A percentile compares a stretch with the other conserved stretches of the same genome.
These are phyloP conservation scores for Drosophila simulans DNA, from an alignment of 1,140 invertebrate species.

Conservation along the genomic window DNA sequence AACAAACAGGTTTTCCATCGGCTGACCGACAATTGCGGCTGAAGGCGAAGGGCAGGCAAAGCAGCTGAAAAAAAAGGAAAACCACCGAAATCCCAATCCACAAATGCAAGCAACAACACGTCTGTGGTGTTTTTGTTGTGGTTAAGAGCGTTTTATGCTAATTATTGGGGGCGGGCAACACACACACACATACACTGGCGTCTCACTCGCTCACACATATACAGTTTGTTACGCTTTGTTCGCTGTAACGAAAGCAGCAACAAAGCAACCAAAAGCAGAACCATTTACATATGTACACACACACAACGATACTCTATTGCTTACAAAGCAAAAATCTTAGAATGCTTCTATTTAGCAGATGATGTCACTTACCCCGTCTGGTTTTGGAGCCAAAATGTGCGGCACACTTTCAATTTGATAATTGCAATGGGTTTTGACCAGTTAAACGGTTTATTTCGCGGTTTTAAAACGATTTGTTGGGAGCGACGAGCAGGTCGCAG, in stretches of 20 bases:
- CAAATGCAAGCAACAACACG: slow-evolving; percentile 57
- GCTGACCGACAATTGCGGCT: slow-evolving; percentile 67
- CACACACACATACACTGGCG: slow-evolving; percentile 17
- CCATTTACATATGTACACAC: slow-evolving; percentile 8
- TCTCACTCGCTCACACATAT: slow-evolving; percentile 6
- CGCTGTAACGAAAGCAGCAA: slow-evolving; percentile 43
- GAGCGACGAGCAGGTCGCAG: slow-evolving; percentile 62
- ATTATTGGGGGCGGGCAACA: slow-evolving; percentile 56
- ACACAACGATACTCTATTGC: slow-evolving; percentile 11
- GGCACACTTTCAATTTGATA: slow-evolving; percentile 6
- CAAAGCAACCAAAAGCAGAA: slow-evolving; percentile 42
- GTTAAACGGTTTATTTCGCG: slow-evolving; percentile 12
- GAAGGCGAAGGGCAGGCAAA: slow-evolving; percentile 69
- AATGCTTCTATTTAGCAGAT: slow-evolving; percentile 4
- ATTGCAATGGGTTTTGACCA: neutral
- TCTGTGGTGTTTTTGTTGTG: slow-evolving; percentile 45
- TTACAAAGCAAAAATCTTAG: slow-evolving; percentile 26
- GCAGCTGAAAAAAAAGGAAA: slow-evolving; percentile 31
- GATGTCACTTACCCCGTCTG: slow-evolving; percentile 42
- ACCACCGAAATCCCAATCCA: slow-evolving; percentile 23
- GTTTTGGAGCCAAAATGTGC: neutral
- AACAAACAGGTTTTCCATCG: slow-evolving; percentile 73
- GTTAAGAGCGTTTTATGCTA: slow-evolving; percentile 57
- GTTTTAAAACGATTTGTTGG: slow-evolving; percentile 28
- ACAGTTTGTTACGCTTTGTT: slow-evolving; percentile 66